phyloP scores from a whole-genome alignment of 2,888 invertebrate genomes.

The Philhelius pedissequus region DNA sequence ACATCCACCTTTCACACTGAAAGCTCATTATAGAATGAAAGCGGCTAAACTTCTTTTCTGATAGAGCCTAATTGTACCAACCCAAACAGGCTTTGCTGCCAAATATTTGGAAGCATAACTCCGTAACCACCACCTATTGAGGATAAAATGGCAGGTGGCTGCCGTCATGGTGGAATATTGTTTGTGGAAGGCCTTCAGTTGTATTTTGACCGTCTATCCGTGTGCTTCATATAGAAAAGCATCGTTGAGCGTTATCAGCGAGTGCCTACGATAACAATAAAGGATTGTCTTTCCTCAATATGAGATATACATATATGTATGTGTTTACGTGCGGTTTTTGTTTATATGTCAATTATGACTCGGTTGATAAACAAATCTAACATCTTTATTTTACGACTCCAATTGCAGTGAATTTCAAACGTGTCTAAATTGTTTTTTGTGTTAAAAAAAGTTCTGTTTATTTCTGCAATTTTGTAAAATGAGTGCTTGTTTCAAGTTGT shows the following conservation, averaged over 20 bases:
- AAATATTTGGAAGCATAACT: background rate
- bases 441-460: background rate
- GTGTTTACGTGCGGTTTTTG: background rate
- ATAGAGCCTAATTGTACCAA: background rate
- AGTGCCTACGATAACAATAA: background rate
- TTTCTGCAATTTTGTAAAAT: constrained; percentile 16
- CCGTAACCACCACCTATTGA: background rate
- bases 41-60: constrained; percentile 9
- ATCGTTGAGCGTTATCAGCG: background rate
- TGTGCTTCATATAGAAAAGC: background rate
- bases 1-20: background rate
- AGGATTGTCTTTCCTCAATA: background rate
- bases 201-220: constrained; percentile 40
- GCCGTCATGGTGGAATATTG: constrained; percentile 2
- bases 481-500: constrained; percentile 14
- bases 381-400: background rate
- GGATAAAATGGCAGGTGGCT: background rate
- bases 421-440: background rate
- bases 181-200: constrained; percentile 45
- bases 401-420: constrained; percentile 2
- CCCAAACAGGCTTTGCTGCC: background rate
- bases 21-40: constrained; percentile 14
- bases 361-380: background rate
- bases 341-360: background rate
- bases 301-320: no score